Percentiles rank a stretch among this genome's conserved stretches.
Conservation (phyloP, 2,888 invertebrate genomes). For the Drosophila lutescens region DNA sequence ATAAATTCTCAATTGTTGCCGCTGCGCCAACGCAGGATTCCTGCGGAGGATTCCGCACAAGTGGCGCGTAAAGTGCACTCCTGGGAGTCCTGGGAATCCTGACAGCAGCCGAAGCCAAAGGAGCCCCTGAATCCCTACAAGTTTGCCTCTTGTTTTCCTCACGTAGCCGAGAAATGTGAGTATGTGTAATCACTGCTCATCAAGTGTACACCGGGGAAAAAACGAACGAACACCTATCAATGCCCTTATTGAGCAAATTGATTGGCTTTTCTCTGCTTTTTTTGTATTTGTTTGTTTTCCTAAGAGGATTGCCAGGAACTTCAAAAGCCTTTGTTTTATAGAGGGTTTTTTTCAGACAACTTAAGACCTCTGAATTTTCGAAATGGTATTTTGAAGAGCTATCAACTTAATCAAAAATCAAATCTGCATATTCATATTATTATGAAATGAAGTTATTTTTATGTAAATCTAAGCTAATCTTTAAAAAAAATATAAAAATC, state of each 20-base stretch:
- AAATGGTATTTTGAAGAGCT: no score
- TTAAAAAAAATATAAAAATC: no score
- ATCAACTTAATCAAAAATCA: no score
- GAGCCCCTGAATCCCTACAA: neutral
- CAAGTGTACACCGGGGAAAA: conserved; percentile 60
- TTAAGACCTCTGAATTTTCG: no score
- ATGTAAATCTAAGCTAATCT: no score
- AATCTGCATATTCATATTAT: no score
- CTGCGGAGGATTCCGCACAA: conserved; percentile 38
- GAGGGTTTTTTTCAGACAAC: no score
- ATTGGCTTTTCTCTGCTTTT: conserved; percentile 19
- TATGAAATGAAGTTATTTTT: no score
- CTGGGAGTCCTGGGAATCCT: conserved; percentile 57
- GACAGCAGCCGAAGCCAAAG: conserved; percentile 7
- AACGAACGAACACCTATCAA: conserved; percentile 22
- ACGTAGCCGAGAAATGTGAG: conserved; percentile 61
- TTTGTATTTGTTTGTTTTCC: neutral
- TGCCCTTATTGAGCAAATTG: conserved; percentile 29
- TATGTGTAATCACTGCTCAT: conserved; percentile 75
- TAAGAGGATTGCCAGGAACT: neutral
- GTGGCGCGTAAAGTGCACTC: conserved; percentile 72
- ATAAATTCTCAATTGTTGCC: conserved; percentile 50
- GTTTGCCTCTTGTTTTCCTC: conserved; percentile 37
- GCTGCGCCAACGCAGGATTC: conserved; percentile 30
- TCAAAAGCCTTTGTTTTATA: neutral